A percentile compares a stretch with the other conserved stretches of the same genome.
Evolutionary conservation across 2,797 vertebrate genomes (phyloP).

Genomic region (Channallabes apus): DNA sequence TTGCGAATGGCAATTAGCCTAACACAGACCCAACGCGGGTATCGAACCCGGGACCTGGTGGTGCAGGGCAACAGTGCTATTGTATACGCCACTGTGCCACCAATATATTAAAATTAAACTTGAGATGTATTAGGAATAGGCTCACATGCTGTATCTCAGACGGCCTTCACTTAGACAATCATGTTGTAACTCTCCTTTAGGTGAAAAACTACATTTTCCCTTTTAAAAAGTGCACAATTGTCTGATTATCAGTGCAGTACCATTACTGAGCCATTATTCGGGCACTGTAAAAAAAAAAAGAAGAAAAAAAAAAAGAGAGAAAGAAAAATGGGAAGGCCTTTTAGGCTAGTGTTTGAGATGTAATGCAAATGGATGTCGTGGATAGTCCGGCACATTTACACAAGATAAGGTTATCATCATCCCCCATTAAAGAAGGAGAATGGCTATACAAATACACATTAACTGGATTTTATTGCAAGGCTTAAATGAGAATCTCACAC

Average conservation of each 20-base stretch:
- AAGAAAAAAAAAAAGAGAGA: neutral
- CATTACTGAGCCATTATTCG: slow-evolving; percentile 6
- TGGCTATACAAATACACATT: slow-evolving; percentile 12
- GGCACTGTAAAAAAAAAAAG: neutral
- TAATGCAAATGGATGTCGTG: slow-evolving; percentile 17
- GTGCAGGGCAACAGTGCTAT: too few relatives aligned
- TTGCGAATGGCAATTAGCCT: too few relatives aligned
- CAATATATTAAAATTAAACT: neutral
- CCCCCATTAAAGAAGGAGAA: slow-evolving; percentile 21
- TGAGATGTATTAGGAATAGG: neutral
- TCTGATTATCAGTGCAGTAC: slow-evolving; percentile 5
- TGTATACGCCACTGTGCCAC: too few relatives aligned
- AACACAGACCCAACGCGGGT: too few relatives aligned
- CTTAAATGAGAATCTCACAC: slow-evolving; percentile 14
- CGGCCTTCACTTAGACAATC: neutral
- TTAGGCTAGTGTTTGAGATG: slow-evolving; percentile 4
- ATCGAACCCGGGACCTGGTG: too few relatives aligned
- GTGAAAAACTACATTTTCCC: neutral
- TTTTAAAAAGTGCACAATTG: slow-evolving; percentile 3
- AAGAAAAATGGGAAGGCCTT: slow-evolving; percentile 10
- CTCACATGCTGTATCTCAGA: neutral
- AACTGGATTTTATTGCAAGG: slow-evolving; percentile 12
- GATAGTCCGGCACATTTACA: slow-evolving; percentile 16
- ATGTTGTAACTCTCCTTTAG: neutral
- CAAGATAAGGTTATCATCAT: slow-evolving; percentile 20